Evolutionary conservation across 1,140 invertebrate species (phyloP).

Genomic region (Drosophila bocqueti): DNA sequence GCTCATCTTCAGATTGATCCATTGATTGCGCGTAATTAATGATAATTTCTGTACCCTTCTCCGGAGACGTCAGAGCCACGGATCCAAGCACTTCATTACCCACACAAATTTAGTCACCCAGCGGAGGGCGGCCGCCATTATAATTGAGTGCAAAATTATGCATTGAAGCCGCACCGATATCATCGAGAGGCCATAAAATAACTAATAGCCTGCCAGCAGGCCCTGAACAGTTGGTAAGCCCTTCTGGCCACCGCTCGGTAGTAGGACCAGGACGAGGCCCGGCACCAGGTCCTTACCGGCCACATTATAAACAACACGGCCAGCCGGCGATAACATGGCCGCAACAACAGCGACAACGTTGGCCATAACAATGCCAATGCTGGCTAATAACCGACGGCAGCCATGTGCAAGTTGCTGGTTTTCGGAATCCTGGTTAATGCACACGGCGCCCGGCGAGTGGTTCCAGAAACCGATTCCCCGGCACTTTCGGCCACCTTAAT

Average conservation of each 20-base stretch:
- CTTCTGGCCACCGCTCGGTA: constrained; percentile 2
- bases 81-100: constrained; percentile 61
- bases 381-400: constrained; percentile 66
- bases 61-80: constrained; percentile 51
- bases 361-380: constrained; percentile 68
- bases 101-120: constrained; percentile 29
- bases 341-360: constrained; percentile 53
- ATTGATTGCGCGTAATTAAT: constrained; percentile 71
- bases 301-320: constrained; percentile 76
- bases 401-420: constrained; percentile 46
- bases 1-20: constrained; percentile 53
- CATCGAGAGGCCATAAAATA: constrained; percentile 74
- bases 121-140: constrained; percentile 47
- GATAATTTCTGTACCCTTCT: constrained; percentile 54
- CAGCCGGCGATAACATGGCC: constrained; percentile 58
- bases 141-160: constrained; percentile 84
- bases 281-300: constrained; percentile 17
- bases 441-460: constrained; percentile 19
- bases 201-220: constrained; percentile 64
- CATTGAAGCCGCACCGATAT: constrained; percentile 70
- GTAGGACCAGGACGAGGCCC: background rate
- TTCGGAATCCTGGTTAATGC: constrained; percentile 11
- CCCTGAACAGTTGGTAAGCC: constrained; percentile 29
- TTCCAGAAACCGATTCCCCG: constrained; percentile 28
- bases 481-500: constrained; percentile 26